These are phyloP conservation scores for Callinectes sapidus DNA, from an alignment of 2,888 invertebrate species.

Conservation along the genomic window DNA sequence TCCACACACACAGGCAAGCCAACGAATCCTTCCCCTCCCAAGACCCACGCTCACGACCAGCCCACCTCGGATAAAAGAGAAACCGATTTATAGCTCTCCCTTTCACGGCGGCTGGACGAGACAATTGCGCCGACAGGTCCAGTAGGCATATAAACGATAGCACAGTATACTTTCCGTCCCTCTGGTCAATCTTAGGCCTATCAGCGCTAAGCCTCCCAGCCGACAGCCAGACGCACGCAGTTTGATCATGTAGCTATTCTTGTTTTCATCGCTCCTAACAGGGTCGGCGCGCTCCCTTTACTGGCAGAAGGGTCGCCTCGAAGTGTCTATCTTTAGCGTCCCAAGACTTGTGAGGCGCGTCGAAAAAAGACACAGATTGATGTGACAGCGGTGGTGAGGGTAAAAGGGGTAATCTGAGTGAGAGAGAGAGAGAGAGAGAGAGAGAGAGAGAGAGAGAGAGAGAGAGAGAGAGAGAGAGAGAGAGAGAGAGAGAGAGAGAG, in stretches of 20 bases:
- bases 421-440: conserved; percentile 30
- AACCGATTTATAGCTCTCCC: background rate
- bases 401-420: background rate
- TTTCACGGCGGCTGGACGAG: background rate
- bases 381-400: conserved; percentile 28
- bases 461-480: background rate
- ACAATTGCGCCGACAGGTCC: background rate
- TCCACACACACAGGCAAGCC: background rate
- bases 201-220: background rate
- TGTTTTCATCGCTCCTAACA: background rate
- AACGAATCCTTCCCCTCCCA: background rate
- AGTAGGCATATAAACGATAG: background rate
- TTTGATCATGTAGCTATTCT: background rate
- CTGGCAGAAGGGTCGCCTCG: background rate
- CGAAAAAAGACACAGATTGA: conserved; percentile 2
- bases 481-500: conserved; percentile 14
- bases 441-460: conserved; percentile 14
- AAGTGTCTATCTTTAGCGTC: conserved; percentile 1
- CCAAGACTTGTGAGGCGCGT: background rate
- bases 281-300: background rate
- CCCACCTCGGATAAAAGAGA: background rate
- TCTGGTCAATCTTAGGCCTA: background rate
- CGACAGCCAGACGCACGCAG: background rate
- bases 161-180: background rate
- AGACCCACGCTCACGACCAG: background rate